Conservation (phyloP, 2,113 vertebrate genomes). For the Chiloscyllium plagiosum region DNA sequence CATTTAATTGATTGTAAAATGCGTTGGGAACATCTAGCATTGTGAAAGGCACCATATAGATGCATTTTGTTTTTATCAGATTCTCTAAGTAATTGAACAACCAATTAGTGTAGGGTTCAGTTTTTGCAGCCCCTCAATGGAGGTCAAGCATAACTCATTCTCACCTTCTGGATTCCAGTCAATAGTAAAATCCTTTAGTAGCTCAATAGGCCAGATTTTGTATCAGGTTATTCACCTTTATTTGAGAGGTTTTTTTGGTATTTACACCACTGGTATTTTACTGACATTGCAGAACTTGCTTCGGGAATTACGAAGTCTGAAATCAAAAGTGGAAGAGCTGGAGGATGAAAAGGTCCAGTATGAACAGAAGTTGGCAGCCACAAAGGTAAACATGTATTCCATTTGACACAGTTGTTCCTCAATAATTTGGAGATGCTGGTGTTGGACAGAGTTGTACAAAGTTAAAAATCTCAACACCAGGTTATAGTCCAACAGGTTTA, state of each 20-base stretch:
- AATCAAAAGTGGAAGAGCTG: slow-evolving; percentile 83
- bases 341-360: slow-evolving; percentile 89
- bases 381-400: slow-evolving; percentile 69
- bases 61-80: background rate
- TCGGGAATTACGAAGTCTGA: slow-evolving; percentile 78
- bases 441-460: too few relatives aligned
- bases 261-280: slow-evolving; percentile 31
- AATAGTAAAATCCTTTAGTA: background rate
- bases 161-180: background rate
- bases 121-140: background rate
- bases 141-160: background rate
- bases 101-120: background rate
- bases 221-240: slow-evolving; percentile 11
- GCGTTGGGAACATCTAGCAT: background rate
- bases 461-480: too few relatives aligned
- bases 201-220: too few relatives aligned
- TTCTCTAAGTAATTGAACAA: background rate
- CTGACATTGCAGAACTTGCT: slow-evolving; percentile 63
- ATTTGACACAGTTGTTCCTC: background rate
- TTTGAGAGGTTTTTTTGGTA: background rate
- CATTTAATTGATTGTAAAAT: background rate
- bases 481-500: too few relatives aligned
- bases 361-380: slow-evolving; percentile 83
- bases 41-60: background rate
- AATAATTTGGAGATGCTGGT: too few relatives aligned